Base-by-base conservation (phyloP, 1,140 invertebrate genomes). In the Drosophila navojoa region DNA sequence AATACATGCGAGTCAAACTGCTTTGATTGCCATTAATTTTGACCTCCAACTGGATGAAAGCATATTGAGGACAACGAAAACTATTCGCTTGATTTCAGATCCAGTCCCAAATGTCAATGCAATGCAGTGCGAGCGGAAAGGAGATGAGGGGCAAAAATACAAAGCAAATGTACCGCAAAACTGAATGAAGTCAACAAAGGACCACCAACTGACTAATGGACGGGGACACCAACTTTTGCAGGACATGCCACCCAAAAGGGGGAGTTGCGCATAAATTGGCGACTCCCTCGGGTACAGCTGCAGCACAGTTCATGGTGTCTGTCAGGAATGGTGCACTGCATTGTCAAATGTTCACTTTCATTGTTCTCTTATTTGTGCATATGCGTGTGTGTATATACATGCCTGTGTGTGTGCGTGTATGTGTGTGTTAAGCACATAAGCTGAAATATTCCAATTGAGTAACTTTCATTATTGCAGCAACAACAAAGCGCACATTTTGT, bases 391-490 rank as follows among this genome's bases (percentile, higher is more conserved):
- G 11, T 38, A 16, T 40, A n/a, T 29, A 13, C 32, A 62, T 47
- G 35, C 60, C 54, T 53, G 52, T 77, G 45, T 71, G 59, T 69
- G n/a, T 44, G 58, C 44, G 42, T 64, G 59, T 44, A 47, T 69
- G 62, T 57, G 55, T 61, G 63, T 61, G 79, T 77, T 89, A 89
- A 89, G 82, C 84, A 87, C 85, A 87, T 87, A 87, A 87, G 84
- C 89, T 87, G 84, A 87, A 89, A 90, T 89, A 89, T 89, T 89
- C 85, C 84, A 82, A 90, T 90, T 89, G 84, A 89, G 80, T 90
- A 80, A 90, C 80, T 84, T 89, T 84, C 85, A 89, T 90, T 89
- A 89, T 80, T 76, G 63, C 76, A 77, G 71, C 74, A 78, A 79
- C 53, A 76, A 79, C 57, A 82, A 74, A 76, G 78, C 87, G 78